Base-by-base conservation (phyloP, 2,113 vertebrate genomes). In the Nesogale talazaci region DNA sequence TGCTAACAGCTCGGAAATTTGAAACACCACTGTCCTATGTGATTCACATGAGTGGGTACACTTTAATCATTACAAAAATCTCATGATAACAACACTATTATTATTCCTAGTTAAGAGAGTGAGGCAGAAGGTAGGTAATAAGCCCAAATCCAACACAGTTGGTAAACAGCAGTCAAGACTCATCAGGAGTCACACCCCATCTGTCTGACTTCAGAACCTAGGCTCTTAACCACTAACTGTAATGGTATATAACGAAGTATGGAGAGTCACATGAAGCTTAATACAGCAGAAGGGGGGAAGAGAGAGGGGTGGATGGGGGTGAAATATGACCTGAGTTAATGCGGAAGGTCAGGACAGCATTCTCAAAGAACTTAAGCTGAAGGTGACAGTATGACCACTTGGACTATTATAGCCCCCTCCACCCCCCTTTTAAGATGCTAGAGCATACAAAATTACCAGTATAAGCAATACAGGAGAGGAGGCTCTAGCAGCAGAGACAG, bases 111-210 rank as follows among this genome's bases (percentile, higher is more conserved):
- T 57, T 72, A 85, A 86, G 81, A 77, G 17, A 76, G 36, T 63
- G 79, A 85, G 67, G 38, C 46, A 89, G 57, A 89, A 40, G 61
- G 57, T 81, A 83, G 78, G 42, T 87, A 81, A 75, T 23, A 88
- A 76, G 22, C 46, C n/a, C 46, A 85, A 81, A 22, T 91, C 84
- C 67, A 91, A 52, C 14, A 52, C 20, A 82, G 10, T 72, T 89
- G 83, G 31, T 90, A 74, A 84, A 67, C 1, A 87, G 56, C 6
- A 59, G n/a, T 84, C 36, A 74, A 20, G 34, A 74, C 23, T 40
- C 38, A 29, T 74, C 36, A 85, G 84, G 42, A 91, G 40, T 88
- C 59, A 91, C 61, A 93, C 27, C 57, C 56, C 59, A 25, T 16
- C 59, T 83, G 19, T n/a, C 15, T 65, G 83, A 83, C 83, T 78